Evolutionary conservation across 2,888 invertebrate species (phyloP).

Genomic region (Xestia c-nigrum): DNA sequence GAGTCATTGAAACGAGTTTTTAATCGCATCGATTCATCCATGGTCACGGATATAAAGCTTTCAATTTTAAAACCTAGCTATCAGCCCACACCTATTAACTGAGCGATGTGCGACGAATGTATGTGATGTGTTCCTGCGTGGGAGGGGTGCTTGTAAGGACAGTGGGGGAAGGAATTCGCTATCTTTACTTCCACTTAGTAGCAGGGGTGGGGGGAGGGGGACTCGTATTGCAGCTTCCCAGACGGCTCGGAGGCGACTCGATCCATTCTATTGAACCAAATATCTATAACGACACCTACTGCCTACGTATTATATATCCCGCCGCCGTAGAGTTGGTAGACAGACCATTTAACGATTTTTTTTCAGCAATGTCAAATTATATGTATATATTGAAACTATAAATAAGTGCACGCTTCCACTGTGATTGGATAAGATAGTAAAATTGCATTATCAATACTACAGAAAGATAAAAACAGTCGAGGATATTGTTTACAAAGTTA

Average conservation of each 20-base stretch:
- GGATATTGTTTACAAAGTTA: constrained; percentile 24
- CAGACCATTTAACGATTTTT: constrained; percentile 28
- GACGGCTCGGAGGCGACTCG: constrained; percentile 74
- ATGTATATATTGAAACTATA: background rate
- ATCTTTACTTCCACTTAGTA: constrained; percentile 65
- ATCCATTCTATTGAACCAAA: constrained; percentile 70
- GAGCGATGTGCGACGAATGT: constrained; percentile 51
- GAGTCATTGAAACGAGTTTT: constrained; percentile 28
- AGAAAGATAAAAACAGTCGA: constrained; percentile 29
- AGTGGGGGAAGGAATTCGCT: constrained; percentile 71
- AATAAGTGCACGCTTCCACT: background rate
- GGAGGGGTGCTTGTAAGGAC: constrained; percentile 61
- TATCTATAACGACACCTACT: constrained; percentile 52
- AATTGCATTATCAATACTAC: constrained; percentile 32
- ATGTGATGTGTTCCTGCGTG: constrained; percentile 68
- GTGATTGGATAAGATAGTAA: constrained; percentile 49
- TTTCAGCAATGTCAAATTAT: constrained; percentile 23
- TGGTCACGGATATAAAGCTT: constrained; percentile 49
- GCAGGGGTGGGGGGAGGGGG: constrained; percentile 59
- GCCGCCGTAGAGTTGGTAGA: constrained; percentile 34
- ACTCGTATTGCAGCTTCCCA: constrained; percentile 70
- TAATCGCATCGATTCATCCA: constrained; percentile 41
- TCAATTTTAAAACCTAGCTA: constrained; percentile 50
- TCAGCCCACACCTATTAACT: constrained; percentile 63
- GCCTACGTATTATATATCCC: constrained; percentile 16